These are phyloP conservation scores for Plutomurus gul DNA, from an alignment of 1,140 invertebrate species.

Conservation along the genomic window DNA sequence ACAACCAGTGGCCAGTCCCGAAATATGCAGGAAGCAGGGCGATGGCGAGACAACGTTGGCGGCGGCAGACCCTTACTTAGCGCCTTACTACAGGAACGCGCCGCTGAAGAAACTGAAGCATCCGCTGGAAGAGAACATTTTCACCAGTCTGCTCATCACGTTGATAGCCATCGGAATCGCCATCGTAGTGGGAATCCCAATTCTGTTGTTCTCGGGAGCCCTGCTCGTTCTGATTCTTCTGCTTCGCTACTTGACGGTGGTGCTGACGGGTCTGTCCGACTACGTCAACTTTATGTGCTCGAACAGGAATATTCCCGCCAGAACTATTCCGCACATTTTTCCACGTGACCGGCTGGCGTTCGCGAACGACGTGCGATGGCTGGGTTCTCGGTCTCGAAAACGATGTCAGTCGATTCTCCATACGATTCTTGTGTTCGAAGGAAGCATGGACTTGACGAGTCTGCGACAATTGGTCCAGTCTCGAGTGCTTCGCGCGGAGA, in stretches of 20 bases:
- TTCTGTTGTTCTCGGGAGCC: slow-evolving; percentile 54
- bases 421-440: slow-evolving; percentile 62
- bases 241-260: slow-evolving; percentile 51
- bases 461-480: slow-evolving; percentile 60
- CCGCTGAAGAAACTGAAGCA: slow-evolving; percentile 56
- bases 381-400: slow-evolving; percentile 56
- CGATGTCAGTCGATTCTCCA: slow-evolving; percentile 59
- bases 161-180: slow-evolving; percentile 58
- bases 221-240: slow-evolving; percentile 53
- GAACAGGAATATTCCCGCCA: background rate
- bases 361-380: slow-evolving; percentile 60
- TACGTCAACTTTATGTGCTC: slow-evolving; percentile 53
- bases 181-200: slow-evolving; percentile 57
- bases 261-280: slow-evolving; percentile 51
- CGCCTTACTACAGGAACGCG: slow-evolving; percentile 30
- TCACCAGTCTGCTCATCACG: slow-evolving; percentile 57
- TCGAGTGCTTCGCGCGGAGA: slow-evolving; percentile 59
- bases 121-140: slow-evolving; percentile 60
- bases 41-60: background rate
- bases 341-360: slow-evolving; percentile 45
- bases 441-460: slow-evolving; percentile 58
- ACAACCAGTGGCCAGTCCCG: background rate
- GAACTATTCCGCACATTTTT: slow-evolving; percentile 37
- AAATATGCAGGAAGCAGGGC: background rate
- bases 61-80: background rate